phyloP scores from a whole-genome alignment of 2,797 vertebrate genomes.

The Platyrinchus mystaceus region DNA sequence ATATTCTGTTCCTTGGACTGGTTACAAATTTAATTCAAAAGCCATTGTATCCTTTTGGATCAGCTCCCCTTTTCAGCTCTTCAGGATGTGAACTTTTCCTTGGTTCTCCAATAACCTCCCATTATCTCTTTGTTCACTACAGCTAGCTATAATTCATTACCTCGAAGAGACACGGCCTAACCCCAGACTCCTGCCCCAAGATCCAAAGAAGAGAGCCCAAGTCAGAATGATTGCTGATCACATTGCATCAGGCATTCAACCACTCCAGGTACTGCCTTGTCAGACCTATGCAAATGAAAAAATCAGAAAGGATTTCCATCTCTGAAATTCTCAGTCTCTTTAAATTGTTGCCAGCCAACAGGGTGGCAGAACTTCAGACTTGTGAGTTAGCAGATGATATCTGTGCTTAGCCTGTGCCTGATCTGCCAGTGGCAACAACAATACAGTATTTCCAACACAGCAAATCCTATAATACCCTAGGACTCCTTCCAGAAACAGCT shows the following conservation, averaged over 20 bases:
- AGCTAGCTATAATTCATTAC: conserved; percentile 97
- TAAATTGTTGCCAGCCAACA: neutral
- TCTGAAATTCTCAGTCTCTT: neutral
- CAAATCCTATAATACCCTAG: neutral
- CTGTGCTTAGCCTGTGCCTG: neutral
- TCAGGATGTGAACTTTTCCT: neutral
- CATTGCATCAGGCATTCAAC: conserved; percentile 92
- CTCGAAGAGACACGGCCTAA: conserved; percentile 90
- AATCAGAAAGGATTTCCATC: neutral
- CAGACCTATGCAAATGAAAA: neutral
- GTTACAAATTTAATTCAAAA: neutral
- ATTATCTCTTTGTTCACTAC: conserved; percentile 13
- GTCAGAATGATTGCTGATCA: conserved; percentile 91
- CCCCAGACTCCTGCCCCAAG: conserved; percentile 85
- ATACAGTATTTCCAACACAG: neutral
- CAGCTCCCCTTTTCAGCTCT: neutral
- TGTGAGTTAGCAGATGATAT: neutral
- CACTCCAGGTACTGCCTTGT: conserved; percentile 84
- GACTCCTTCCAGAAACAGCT: neutral
- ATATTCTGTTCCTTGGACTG: neutral
- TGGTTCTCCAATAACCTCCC: neutral
- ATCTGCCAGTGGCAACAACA: neutral
- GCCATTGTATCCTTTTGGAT: neutral
- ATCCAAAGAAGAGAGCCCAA: conserved; percentile 86
- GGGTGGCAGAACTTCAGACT: neutral